These are phyloP conservation scores for Cataglyphis altisquamis DNA, from an alignment of 2,888 invertebrate species.

Conservation along the genomic window DNA sequence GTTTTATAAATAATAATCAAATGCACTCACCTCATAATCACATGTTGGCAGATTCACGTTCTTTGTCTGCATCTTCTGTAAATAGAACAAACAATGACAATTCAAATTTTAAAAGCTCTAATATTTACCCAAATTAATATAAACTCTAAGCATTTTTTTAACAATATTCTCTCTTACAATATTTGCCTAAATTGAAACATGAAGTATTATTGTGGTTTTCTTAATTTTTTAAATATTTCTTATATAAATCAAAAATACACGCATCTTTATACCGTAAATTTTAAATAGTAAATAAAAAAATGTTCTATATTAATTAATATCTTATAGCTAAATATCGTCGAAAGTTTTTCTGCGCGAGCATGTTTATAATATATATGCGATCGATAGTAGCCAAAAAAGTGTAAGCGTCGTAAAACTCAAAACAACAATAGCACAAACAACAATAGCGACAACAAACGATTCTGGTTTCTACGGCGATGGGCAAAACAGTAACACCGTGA, in stretches of 20 bases:
- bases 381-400: slow-evolving; percentile 23
- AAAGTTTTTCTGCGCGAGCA: slow-evolving; percentile 13
- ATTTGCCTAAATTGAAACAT: not conserved
- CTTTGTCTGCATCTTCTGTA: slow-evolving; percentile 78
- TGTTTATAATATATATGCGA: slow-evolving; percentile 14
- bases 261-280: not conserved
- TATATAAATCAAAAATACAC: not conserved
- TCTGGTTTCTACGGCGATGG: not conserved
- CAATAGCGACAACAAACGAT: not conserved
- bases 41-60: slow-evolving; percentile 74
- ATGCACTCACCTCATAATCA: slow-evolving; percentile 73
- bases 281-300: not conserved
- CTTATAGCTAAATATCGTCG: not conserved
- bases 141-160: not conserved
- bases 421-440: not conserved
- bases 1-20: not conserved
- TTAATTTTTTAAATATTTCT: not conserved
- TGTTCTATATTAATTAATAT: not conserved
- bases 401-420: not conserved
- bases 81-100: slow-evolving; percentile 1
- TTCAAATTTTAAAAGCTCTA: not conserved
- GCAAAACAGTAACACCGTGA: not conserved
- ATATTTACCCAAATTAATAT: not conserved
- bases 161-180: not conserved
- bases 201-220: not conserved